Base-by-base conservation (phyloP, 1,140 invertebrate species). In the Bathynomus jamesi region DNA sequence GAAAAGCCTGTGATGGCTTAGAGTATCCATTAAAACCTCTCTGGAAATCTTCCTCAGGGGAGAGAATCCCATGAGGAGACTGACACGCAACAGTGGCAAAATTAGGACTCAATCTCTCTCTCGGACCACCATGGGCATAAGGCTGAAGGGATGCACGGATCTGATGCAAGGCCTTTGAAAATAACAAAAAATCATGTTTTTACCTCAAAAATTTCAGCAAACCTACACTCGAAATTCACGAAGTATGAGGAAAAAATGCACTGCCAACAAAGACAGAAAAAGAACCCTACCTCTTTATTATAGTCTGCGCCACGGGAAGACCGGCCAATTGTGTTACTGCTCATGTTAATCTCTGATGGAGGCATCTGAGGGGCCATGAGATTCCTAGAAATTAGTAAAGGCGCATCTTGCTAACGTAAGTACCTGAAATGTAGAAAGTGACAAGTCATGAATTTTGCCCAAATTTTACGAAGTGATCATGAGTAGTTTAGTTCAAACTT, bases 1-100 rank as follows among this genome's bases (percentile, higher is more conserved):
- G 84, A n/a, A n/a, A n/a, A 62, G 87, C 80, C 46, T 80, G 79
- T 78, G 73, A 46, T 63, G 74, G 64, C 17, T 60, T 64, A 28
- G 62, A 63, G 67, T 69, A 73, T 27, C 71, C 74, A 76, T 76
- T 72, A 65, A 71, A 70, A 7, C 30, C 17, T 11, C 67, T 68
- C 60, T 76, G 65, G 24, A 61, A 31, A 11, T 73, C 67, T 31
- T 76, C 65, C 24, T 66, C 75, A 17, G 40, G 10, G 21, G 66
- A 53, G 24, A 27, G 31, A n/a, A 73, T 32, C 24, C 62, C 65
- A 40, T 64, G 67, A 28, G 70, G 46, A 10, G 62, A 65, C 53
- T 72, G 71, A 65, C 70, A 73, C 21, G 65, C 66, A 31, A 40
- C 71, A 61, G 69, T 65, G n/a, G 65, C 61, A 46, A 69, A 68